Percentiles rank a stretch among this genome's conserved stretches.
Evolutionary conservation across 2,888 invertebrate genomes (phyloP).

Genomic region (Macrosiphum euphorbiae): DNA sequence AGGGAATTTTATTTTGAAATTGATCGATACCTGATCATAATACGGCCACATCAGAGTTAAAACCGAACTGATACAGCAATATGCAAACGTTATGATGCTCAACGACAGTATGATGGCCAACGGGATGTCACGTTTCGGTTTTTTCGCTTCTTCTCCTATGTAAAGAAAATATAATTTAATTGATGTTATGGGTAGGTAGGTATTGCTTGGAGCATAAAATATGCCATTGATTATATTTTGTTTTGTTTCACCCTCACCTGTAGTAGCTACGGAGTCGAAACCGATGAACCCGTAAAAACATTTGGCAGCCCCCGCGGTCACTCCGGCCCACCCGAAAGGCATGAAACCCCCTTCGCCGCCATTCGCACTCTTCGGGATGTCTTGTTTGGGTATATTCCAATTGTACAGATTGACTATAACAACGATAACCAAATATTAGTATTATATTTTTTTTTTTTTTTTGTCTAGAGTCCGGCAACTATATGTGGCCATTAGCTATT

Average conservation of each 20-base stretch:
- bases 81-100: conserved; percentile 86
- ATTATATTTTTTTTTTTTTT: too few species aligned
- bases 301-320: conserved; percentile 89
- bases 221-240: too few species aligned
- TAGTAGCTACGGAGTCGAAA: conserved; percentile 93
- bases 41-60: conserved; percentile 96
- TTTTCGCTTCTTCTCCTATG: conserved; percentile 87
- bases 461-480: too few species aligned
- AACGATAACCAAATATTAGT: background rate
- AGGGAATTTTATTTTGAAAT: background rate
- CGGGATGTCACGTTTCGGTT: conserved; percentile 92
- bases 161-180: background rate
- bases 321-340: conserved; percentile 90
- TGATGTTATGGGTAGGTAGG: background rate
- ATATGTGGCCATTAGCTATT: too few species aligned
- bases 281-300: conserved; percentile 88
- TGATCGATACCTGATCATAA: conserved; percentile 79
- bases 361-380: conserved; percentile 73
- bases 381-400: conserved; percentile 80
- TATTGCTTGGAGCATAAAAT: background rate
- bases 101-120: conserved; percentile 89
- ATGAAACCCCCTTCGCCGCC: conserved; percentile 90
- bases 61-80: conserved; percentile 92
- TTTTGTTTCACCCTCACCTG: conserved; percentile 72
- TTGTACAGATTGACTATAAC: conserved; percentile 80